Evolutionary conservation across 2,797 vertebrate genomes (phyloP), one percentile per base, ranked within the genome.

Genomic region (Trachops cirrhosus): DNA sequence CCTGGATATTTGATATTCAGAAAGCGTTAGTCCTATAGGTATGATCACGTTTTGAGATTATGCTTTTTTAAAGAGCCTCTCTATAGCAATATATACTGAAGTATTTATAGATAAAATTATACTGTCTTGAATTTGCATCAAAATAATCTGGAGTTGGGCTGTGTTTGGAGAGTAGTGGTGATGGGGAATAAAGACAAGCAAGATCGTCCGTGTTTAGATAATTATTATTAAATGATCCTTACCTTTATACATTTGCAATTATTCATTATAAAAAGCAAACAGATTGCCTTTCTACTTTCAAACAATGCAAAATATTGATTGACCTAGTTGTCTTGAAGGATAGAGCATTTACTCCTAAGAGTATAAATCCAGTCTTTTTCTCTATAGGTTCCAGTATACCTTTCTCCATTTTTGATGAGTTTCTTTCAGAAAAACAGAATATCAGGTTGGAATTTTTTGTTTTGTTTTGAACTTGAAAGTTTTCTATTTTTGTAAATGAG

Each of bases 361-460:
- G 32, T 89, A 62, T 93, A 34, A 89, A 91, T 89, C 41, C 79
- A 32, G 16, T 95, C 2, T 96, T 50, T 97, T 67, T 86, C 71
- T 83, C 62, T 74, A 0, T 8, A 8, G 97, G 77, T 96, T 59
- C 97, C 94, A 74, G 93, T 86, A 7, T 44, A 0, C 89, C 95
- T 94, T 99, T 99, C 95, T 97, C 98, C 77, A 91, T 99, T 96
- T 98, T 98, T 98, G 98, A 98, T 96, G 98, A 99, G 82, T 98
- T 96, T 44, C 97, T 96, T 97, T 91, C 80, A 94, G 86, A 97
- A 96, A 97, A 95, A 77, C 96, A 97, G 87, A 97, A 94, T 70
- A 94, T 4, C 97, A 98, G 98, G 98, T 98, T 98, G 97, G 96
- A 87, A 32, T 3, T 57, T 96, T 91, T 90, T 86, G 26, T 74